These are phyloP conservation scores for Strigops habroptila DNA, from an alignment of 2,113 vertebrate genomes.

Conservation along the genomic window DNA sequence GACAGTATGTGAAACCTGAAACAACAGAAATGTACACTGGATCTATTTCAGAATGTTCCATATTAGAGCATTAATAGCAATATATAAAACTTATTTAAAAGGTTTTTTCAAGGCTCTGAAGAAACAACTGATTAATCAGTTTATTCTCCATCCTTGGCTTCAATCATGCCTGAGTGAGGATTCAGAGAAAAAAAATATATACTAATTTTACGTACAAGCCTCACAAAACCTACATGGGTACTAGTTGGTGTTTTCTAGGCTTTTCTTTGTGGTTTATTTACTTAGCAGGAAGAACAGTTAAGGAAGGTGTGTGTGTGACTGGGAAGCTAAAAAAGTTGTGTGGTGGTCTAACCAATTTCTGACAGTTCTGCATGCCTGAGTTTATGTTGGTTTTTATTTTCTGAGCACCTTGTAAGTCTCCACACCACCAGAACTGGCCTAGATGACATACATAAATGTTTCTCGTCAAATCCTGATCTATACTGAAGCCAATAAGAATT, in stretches of 20 bases:
- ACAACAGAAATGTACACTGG: background rate
- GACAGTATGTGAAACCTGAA: background rate
- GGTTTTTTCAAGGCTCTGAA: background rate
- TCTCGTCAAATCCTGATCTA: background rate
- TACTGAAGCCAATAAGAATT: background rate
- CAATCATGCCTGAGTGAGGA: background rate
- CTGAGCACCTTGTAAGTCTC: background rate
- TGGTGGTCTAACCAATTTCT: background rate
- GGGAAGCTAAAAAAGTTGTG: background rate
- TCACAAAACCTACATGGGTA: background rate
- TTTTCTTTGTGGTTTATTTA: conserved; percentile 10
- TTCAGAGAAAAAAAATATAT: background rate
- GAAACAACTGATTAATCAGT: background rate
- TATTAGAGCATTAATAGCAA: background rate
- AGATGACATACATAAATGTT: background rate
- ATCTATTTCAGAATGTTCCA: background rate
- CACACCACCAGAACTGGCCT: background rate
- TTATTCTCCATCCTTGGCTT: background rate
- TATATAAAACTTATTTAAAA: background rate
- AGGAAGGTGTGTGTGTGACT: background rate
- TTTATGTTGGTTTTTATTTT: background rate
- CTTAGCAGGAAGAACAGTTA: background rate
- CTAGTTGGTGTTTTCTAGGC: background rate
- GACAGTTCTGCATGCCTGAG: background rate
- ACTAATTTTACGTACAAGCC: background rate